Conservation (phyloP, 2,888 invertebrate species). For the Caenorhabditis macrosperma region DNA sequence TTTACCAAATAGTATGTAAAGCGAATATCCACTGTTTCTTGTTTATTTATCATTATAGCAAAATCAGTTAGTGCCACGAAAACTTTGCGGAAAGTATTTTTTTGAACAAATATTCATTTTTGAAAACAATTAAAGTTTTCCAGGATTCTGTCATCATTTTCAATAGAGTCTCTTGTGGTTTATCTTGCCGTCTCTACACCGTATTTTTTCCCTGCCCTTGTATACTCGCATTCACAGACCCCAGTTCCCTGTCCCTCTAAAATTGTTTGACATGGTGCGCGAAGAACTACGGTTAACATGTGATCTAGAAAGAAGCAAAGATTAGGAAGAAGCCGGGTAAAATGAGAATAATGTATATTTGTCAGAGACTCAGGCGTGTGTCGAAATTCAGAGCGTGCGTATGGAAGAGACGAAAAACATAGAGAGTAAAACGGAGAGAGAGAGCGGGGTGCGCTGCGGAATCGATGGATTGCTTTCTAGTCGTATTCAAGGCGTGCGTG, state of each 20-base stretch:
- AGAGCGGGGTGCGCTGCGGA: not conserved
- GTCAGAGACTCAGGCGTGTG: constrained; percentile 11
- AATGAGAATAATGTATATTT: not conserved
- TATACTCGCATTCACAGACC: too few relatives aligned
- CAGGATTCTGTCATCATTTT: too few relatives aligned
- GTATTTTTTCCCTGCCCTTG: too few relatives aligned
- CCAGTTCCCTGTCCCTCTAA: not conserved
- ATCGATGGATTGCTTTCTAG: constrained; percentile 29
- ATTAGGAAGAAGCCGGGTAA: constrained; percentile 11
- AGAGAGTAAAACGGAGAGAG: not conserved
- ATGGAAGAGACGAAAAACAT: not conserved
- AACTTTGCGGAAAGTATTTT: too few relatives aligned
- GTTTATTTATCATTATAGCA: too few relatives aligned
- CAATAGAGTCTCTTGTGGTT: too few relatives aligned
- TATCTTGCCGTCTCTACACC: not conserved
- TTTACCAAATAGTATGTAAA: too few relatives aligned
- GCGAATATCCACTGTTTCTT: too few relatives aligned
- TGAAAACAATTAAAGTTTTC: too few relatives aligned
- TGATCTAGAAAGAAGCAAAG: constrained; percentile 8
- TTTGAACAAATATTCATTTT: too few relatives aligned
- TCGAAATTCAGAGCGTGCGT: constrained; percentile 1
- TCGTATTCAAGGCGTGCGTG: constrained; percentile 6
- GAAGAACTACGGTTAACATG: constrained; percentile 38
- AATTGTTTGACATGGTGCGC: not conserved
- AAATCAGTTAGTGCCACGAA: too few relatives aligned